These are phyloP conservation scores for Lithophane socia DNA, from an alignment of 2,888 invertebrate genomes.

Conservation along the genomic window DNA sequence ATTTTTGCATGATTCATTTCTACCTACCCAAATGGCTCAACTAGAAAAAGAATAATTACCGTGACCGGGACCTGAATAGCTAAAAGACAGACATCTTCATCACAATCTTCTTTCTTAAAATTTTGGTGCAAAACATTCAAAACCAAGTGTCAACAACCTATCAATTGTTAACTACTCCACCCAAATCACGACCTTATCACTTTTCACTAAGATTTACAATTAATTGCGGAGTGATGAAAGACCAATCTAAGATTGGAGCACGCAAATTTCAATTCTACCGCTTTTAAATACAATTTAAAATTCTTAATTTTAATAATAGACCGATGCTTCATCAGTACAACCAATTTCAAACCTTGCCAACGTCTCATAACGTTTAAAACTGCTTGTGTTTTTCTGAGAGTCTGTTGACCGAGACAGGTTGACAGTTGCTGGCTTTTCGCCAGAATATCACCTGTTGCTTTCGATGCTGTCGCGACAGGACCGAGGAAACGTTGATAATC, in stretches of 20 bases:
- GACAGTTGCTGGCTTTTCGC: conserved; percentile 69
- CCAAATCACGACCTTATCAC: conserved; percentile 42
- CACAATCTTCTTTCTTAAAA: conserved; percentile 35
- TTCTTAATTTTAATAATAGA: conserved; percentile 11
- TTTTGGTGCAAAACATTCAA: conserved; percentile 34
- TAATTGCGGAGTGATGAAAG: conserved; percentile 10
- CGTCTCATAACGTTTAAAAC: conserved; percentile 27
- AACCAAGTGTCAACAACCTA: conserved; percentile 61
- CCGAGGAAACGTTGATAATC: conserved; percentile 68
- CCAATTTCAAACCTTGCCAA: neutral
- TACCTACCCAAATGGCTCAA: neutral
- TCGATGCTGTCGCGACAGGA: conserved; percentile 62
- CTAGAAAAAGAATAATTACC: conserved; percentile 18
- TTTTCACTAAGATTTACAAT: conserved; percentile 42
- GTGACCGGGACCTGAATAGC: conserved; percentile 32
- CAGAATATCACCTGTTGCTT: conserved; percentile 77
- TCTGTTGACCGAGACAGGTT: conserved; percentile 44
- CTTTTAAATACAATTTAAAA: conserved; percentile 44
- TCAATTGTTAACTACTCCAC: conserved; percentile 49
- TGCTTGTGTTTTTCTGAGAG: conserved; percentile 20
- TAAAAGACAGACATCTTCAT: conserved; percentile 35
- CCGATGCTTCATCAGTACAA: neutral
- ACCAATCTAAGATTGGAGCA: neutral
- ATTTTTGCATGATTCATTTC: conserved; percentile 3
- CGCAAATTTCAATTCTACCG: conserved; percentile 30